Percentiles rank a stretch among this genome's conserved stretches.
phyloP scores from a whole-genome alignment of 2,797 vertebrate species.

The Fundulus diaphanus region DNA sequence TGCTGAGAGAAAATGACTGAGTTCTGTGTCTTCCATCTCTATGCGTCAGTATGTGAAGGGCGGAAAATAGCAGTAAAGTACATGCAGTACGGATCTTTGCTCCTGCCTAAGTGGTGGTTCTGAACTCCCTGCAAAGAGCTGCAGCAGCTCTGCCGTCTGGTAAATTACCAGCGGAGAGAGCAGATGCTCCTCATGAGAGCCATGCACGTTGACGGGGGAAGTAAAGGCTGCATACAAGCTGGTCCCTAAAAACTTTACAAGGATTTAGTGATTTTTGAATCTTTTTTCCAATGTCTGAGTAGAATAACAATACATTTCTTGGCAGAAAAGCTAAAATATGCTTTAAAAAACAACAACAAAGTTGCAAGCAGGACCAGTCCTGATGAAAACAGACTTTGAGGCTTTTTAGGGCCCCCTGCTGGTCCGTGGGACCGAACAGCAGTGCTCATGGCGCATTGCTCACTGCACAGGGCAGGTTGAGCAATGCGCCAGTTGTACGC shows the following conservation, averaged over 20 bases:
- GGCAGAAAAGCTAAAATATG: neutral
- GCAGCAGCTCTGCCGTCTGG: conserved; percentile 37
- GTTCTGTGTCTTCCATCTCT: conserved; percentile 12
- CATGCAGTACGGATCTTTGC: conserved; percentile 5
- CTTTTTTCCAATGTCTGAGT: neutral
- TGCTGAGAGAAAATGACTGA: conserved; percentile 60
- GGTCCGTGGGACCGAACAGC: neutral
- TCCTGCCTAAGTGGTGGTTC: conserved; percentile 46
- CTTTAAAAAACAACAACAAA: neutral
- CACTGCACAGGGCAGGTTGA: neutral
- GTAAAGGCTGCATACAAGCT: conserved; percentile 2
- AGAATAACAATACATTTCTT: neutral
- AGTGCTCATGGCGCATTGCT: too few relatives aligned
- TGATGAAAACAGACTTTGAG: neutral
- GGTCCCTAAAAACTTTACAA: conserved; percentile 6
- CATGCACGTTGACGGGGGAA: neutral
- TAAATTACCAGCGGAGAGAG: conserved; percentile 25
- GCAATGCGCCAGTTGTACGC: neutral
- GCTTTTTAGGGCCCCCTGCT: neutral
- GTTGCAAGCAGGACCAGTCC: neutral
- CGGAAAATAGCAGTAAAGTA: conserved; percentile 6
- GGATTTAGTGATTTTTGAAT: neutral
- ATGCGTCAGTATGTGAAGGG: conserved; percentile 4
- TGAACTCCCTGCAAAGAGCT: conserved; percentile 65
- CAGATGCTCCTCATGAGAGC: conserved; percentile 23